Base-by-base conservation (phyloP, 2,797 vertebrate genomes). In the Phalanger gymnotis region DNA sequence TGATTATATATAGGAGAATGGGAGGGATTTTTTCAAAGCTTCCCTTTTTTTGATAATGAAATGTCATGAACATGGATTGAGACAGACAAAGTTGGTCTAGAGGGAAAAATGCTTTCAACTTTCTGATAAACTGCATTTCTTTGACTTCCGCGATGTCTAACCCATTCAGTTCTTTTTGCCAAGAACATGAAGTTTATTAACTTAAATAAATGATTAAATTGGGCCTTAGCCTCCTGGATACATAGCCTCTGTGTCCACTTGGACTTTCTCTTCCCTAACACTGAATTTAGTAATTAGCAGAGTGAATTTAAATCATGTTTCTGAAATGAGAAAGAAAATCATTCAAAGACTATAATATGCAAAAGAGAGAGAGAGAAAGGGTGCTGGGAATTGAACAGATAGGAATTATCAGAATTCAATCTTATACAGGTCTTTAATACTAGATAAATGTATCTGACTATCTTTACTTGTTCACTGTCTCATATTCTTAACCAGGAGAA, bases 201-300 rank as follows among this genome's bases (percentile, higher is more conserved):
- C 98, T 98, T 95, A 96, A 98, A 97, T 97, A 96, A 96, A 95
- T 95, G 91, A 95, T 92, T 98, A 94, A 91, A 97, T 98, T 98
- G 93, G 40, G 73, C 10, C 73, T 87, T 87, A 51, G 51, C 73
- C 73, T 96, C 95, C 87, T 92, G 55, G 94, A 97, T 95, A 97
- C 94, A 96, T 92, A 97, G 92, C 93, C 95, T 98, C 97, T 96
- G 94, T 0, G 54, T 87, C 95, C 97, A 73, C 92, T 54, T 96
- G 0, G 0, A 94, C 94, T 73, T 96, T 96, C 95, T 97, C 98
- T 97, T 98, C 96, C 91, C 92, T 95, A 93, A 98, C 95, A 98
- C 95, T 96, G 95, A 54, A 96, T 97, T 97, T 97, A 96, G 94
- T 98, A 97, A 98, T 97, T 97, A 98, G 91, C 91, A 95, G 94